Base-by-base conservation (phyloP, 2,888 invertebrate species). In the Morpho deidamia region DNA sequence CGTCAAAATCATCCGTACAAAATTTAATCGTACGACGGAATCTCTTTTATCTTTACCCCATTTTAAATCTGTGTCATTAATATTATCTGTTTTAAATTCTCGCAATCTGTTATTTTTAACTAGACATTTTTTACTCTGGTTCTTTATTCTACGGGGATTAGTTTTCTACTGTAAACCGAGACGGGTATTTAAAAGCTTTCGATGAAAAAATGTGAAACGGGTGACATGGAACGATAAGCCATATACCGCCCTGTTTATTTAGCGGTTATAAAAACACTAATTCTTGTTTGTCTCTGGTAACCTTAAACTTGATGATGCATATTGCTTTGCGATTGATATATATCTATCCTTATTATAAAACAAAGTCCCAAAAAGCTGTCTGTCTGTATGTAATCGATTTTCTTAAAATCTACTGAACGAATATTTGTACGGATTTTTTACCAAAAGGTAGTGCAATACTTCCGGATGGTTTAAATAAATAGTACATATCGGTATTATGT, bases 101-200 rank as follows among this genome's bases (percentile, higher is more conserved):
- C 32, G 46, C 38, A 44, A 48, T 53, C 43, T 42, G 41, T 35
- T 44, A 47, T 23, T 53, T 56, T 54, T 45, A 61, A 57, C 23
- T 44, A 48, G 45, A 47, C 54, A 53, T 49, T 55, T 59, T 56
- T 67, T 67, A 62, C 64, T 63, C 44, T 11, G 41, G 63, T 39
- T 34, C 43, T 50, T 42, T 59, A 59, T 65, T 61, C 53, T 53
- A 44, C 49, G 47, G 48, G 67, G 68, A 71, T 71, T 71, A 71
- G 70, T 74, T 78, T 52, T 76, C 72, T 71, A 55, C 53, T 64
- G 76, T 73, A 74, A 80, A 64, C 65, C 60, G 78, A 79, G 72
- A 73, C 60, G 71, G 66, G 67, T 67, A 67, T 72, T 75, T 73
- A 74, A 73, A 70, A 68, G 56, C 61, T 60, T 61, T 61, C 53